Evolutionary conservation across 2,888 invertebrate species (phyloP).

Genomic region (Hypercompe scribonia): DNA sequence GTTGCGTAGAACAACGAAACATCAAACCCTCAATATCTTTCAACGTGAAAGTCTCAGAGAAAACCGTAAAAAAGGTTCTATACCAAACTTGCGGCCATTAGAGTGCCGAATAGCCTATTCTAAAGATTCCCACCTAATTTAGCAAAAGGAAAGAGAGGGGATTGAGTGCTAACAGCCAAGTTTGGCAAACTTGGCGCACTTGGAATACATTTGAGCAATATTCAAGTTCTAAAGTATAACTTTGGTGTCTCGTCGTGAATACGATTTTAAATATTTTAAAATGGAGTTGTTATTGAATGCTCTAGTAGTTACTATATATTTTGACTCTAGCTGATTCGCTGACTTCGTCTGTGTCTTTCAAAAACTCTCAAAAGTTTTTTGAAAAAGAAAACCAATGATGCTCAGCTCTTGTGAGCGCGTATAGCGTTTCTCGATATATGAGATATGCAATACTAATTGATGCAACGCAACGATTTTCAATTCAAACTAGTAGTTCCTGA

Average conservation of each 20-base stretch:
- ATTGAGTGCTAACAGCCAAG: slow-evolving; percentile 50
- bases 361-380: no score
- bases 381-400: no score
- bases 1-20: neutral
- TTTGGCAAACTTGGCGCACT: slow-evolving; percentile 34
- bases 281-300: slow-evolving; percentile 3
- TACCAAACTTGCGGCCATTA: slow-evolving; percentile 49
- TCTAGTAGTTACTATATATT: neutral
- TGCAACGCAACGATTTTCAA: no score
- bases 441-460: no score
- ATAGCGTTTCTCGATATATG: no score
- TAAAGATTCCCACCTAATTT: slow-evolving; percentile 44
- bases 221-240: slow-evolving; percentile 31
- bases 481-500: no score
- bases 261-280: slow-evolving; percentile 14
- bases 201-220: slow-evolving; percentile 30
- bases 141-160: slow-evolving; percentile 25
- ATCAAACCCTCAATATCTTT: slow-evolving; percentile 1
- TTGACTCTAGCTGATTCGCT: no score
- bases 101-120: slow-evolving; percentile 51
- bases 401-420: no score
- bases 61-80: slow-evolving; percentile 33
- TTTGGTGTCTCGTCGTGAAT: slow-evolving; percentile 4
- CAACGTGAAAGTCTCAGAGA: neutral
- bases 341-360: neutral